These are phyloP conservation scores for Pseudomugil gertrudae DNA, from an alignment of 2,797 vertebrate genomes.

Conservation along the genomic window DNA sequence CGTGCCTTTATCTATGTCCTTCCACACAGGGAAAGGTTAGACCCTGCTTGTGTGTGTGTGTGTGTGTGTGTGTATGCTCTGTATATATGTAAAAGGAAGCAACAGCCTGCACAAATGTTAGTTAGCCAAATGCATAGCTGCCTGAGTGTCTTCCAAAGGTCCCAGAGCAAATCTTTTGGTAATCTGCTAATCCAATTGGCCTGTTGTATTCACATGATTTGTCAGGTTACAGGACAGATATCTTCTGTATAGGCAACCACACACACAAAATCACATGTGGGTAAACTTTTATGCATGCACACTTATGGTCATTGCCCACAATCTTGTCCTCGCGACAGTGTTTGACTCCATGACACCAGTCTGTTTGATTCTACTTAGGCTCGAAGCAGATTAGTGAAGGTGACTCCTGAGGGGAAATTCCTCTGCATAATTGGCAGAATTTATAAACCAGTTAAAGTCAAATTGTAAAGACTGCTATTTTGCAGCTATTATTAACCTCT, in stretches of 20 bases:
- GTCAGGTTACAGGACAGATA: slow-evolving; percentile 55
- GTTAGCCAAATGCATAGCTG: slow-evolving; percentile 61
- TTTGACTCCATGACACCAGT: slow-evolving; percentile 68
- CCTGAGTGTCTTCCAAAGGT: slow-evolving; percentile 73
- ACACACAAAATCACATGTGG: slow-evolving; percentile 30
- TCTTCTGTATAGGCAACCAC: slow-evolving; percentile 52
- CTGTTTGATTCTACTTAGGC: slow-evolving; percentile 75
- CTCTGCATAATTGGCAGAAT: slow-evolving; percentile 79
- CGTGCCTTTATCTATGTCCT: slow-evolving; percentile 63
- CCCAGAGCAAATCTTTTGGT: slow-evolving; percentile 80
- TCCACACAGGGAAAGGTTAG: slow-evolving; percentile 64
- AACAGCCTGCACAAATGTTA: slow-evolving; percentile 65
- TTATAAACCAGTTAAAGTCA: slow-evolving; percentile 83
- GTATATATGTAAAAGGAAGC: slow-evolving; percentile 49
- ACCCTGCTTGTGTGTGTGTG: neutral
- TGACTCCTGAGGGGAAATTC: slow-evolving; percentile 79
- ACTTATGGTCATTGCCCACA: slow-evolving; percentile 39
- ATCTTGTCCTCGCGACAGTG: slow-evolving; percentile 47
- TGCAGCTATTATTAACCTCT: slow-evolving; percentile 74
- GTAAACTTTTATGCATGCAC: slow-evolving; percentile 29
- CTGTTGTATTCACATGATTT: slow-evolving; percentile 81
- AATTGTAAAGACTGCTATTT: slow-evolving; percentile 72
- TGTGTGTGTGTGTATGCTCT: slow-evolving; percentile 16
- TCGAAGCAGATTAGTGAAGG: slow-evolving; percentile 82
- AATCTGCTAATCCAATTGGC: slow-evolving; percentile 86